Conservation (phyloP, 1,140 invertebrate species). For the Goniozus legneri region DNA sequence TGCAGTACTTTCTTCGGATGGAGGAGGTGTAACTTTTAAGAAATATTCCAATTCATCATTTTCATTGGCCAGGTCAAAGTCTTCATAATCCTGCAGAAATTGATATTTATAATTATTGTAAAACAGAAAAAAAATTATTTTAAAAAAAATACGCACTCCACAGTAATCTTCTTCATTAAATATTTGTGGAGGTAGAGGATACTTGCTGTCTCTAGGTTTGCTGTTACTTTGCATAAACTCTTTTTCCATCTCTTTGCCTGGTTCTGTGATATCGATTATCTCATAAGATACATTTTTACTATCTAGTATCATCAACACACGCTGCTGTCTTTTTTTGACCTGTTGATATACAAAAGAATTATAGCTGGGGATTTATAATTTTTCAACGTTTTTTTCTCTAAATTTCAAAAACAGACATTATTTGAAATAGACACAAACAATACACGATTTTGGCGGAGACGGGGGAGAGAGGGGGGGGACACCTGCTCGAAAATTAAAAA, state of each 20-base stretch:
- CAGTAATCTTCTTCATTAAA: constrained; percentile 92
- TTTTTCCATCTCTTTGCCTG: constrained; percentile 80
- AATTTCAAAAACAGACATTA: no score
- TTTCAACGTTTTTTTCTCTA: constrained; percentile 1
- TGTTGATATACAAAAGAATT: constrained; percentile 42
- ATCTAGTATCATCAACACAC: constrained; percentile 87
- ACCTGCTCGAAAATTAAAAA: neutral
- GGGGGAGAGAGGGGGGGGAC: no score
- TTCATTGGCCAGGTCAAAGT: constrained; percentile 89
- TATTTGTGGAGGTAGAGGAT: constrained; percentile 86
- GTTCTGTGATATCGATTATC: constrained; percentile 89
- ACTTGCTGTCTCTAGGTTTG: constrained; percentile 70
- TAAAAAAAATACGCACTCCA: constrained; percentile 65
- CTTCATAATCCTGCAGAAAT: constrained; percentile 79
- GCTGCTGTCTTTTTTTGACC: constrained; percentile 92
- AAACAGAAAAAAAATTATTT: constrained; percentile 7
- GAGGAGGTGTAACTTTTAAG: constrained; percentile 63
- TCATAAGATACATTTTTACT: constrained; percentile 85
- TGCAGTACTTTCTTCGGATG: constrained; percentile 47
- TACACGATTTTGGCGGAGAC: no score
- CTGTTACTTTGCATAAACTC: constrained; percentile 90
- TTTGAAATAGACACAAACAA: no score
- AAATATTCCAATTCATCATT: constrained; percentile 85
- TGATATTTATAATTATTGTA: constrained; percentile 6
- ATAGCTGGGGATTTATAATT: constrained; percentile 25